Base-by-base conservation (phyloP, 2,113 vertebrate species). In the Poeciliopsis prolifica region DNA sequence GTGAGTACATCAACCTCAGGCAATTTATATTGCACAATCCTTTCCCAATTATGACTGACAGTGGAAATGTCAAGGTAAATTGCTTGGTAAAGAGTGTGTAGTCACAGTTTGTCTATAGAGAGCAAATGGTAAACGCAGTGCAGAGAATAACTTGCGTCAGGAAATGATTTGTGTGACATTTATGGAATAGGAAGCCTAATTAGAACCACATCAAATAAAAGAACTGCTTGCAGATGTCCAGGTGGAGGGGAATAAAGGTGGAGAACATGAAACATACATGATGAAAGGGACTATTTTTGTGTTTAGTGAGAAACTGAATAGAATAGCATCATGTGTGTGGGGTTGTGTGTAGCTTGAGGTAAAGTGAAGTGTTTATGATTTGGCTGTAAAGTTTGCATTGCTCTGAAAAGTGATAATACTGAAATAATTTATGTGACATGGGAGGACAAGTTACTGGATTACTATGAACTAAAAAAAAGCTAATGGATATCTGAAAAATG, bases 1-100 rank as follows among this genome's bases (percentile, higher is more conserved):
- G 95, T 95, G 79, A 95, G 94, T 95, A 86, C 22, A 67, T 35
- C 58, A 64, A 42, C 69, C 67, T 65, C 2, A 77, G 62, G 33
- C 37, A 64, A 66, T 77, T 60, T 42, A n/a, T 4, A 8, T 68
- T 40, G 48, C 69, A 60, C 62, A 42, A 28, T 44, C 0, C 0
- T 54, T 22, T 0, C 24, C 86, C 42, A 78, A 72, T 85, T 74
- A 77, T 44, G 65, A 71, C 31, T 28, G 15, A 69, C 14, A 0
- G 63, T 70, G 68, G 60, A 84, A 87, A 86, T 87, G 83, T 83
- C 84, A 82, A 37, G 51, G 77, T 42, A 80, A 82, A 78, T 81
- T 72, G 69, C 54, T 9, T 69, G 40, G 65, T 78, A 60, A 77
- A 62, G 72, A 70, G 65, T 2, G 3, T 44, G 54, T 42, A 4